Base-by-base conservation (phyloP, 2,797 vertebrate species). In the Cottoperca gobio region DNA sequence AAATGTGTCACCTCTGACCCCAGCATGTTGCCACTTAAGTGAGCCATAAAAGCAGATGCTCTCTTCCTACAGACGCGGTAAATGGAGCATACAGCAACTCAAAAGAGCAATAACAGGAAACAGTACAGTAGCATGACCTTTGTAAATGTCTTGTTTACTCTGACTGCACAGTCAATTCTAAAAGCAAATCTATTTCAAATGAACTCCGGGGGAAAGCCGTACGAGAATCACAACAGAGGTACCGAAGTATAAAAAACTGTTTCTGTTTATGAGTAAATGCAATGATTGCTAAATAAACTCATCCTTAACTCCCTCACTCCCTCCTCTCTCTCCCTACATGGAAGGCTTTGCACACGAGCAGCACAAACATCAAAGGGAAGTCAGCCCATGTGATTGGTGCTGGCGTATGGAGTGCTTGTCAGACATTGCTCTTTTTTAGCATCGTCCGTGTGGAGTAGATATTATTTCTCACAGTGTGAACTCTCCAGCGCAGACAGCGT, bases 331-430 rank as follows among this genome's bases (percentile, higher is more conserved):
- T 55, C 45, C 46, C 53, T 69, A 21, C 65, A 64, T 70, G 33
- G 53, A 74, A n/a, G 42, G 64, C 63, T 82, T 75, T 74, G 39
- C 75, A 82, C 24, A 12, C 35, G 11, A 73, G 69, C 66, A 48
- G 74, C 23, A 60, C 48, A 14, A 46, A 89, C 85, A 88, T 91
- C 85, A 89, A 90, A 89, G 79, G 39, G 24, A 65, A 76, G 58
- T 46, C 73, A 40, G 61, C 76, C 80, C 72, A 46, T 75, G 77
- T 80, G 81, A 86, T 67, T 74, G 65, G 81, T 68, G 70, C 81
- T 35, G 58, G 62, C 63, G 53, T 46, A 53, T 43, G 48, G 52
- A 81, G 75, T 65, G 78, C 55, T 78, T 79, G 73, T 86, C 84
- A 86, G 73, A 80, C 54, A 37, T 16, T 58, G 77, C 82, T 89